phyloP scores from a whole-genome alignment of 2,113 vertebrate species.

The Tricholaema leucomelas region DNA sequence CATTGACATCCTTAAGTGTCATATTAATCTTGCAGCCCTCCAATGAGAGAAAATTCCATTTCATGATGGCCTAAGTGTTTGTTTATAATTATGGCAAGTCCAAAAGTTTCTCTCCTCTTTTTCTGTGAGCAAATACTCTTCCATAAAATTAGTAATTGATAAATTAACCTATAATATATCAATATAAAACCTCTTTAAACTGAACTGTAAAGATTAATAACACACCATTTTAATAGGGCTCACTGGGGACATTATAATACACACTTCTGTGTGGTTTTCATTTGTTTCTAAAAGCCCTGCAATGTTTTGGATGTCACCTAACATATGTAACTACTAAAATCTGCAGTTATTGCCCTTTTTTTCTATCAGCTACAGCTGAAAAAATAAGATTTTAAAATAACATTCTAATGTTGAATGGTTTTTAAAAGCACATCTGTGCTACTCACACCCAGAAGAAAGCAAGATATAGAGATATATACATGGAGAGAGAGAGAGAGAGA shows the following conservation, averaged over 20 bases:
- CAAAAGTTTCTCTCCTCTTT: background rate
- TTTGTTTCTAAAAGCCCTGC: background rate
- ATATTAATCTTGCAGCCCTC: conserved; percentile 46
- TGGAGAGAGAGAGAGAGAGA: too few relatives aligned
- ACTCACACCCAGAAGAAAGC: conserved; percentile 3
- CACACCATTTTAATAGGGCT: background rate
- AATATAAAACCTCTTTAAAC: background rate
- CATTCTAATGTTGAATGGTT: background rate
- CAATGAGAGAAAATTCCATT: conserved; percentile 34
- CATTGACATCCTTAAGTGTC: conserved; percentile 36
- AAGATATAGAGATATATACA: background rate
- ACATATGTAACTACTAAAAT: background rate
- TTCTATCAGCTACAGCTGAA: background rate
- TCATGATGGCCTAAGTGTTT: conserved; percentile 36
- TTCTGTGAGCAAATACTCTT: background rate
- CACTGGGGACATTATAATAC: background rate
- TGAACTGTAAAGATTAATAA: background rate
- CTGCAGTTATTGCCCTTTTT: background rate
- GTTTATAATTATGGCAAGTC: conserved; percentile 33
- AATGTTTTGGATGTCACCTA: background rate
- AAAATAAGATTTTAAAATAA: background rate
- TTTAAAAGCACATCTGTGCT: background rate
- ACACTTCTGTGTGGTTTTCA: background rate
- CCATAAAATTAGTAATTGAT: background rate
- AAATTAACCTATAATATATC: background rate